Percentiles rank a stretch among this genome's conserved stretches.
Conservation (phyloP, 1,140 invertebrate species). For the Halictus rubicundus region DNA sequence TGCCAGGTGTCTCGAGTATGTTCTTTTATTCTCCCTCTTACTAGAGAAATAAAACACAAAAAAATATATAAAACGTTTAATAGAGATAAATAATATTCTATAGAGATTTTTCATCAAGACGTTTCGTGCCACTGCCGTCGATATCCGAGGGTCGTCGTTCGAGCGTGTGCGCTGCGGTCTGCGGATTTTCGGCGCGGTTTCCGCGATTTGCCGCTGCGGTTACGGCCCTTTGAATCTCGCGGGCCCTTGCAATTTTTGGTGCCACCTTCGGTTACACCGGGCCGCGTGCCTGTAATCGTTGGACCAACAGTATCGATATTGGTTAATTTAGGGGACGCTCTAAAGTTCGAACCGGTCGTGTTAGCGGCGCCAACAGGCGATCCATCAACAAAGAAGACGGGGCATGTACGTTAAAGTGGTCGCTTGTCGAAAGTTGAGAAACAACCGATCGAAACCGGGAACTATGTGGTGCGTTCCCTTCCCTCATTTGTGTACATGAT, state of each 20-base stretch:
- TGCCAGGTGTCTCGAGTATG: no score
- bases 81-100: no score
- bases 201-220: constrained; percentile 3
- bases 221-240: background rate
- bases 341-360: background rate
- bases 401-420: background rate
- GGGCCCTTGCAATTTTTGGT: background rate
- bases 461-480: no score
- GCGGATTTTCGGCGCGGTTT: constrained; percentile 16
- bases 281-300: background rate
- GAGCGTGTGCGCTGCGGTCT: constrained; percentile 5
- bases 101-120: no score
- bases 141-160: background rate
- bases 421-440: no score
- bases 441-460: no score
- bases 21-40: no score
- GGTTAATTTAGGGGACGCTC: background rate
- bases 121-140: no score
- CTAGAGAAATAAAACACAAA: no score
- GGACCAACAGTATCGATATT: background rate
- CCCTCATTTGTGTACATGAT: no score
- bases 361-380: background rate
- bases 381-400: background rate
- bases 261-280: background rate
- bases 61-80: no score